Evolutionary conservation across 2,113 vertebrate species (phyloP), one percentile per base, ranked within the genome.

Genomic region (Callipepla squamata): DNA sequence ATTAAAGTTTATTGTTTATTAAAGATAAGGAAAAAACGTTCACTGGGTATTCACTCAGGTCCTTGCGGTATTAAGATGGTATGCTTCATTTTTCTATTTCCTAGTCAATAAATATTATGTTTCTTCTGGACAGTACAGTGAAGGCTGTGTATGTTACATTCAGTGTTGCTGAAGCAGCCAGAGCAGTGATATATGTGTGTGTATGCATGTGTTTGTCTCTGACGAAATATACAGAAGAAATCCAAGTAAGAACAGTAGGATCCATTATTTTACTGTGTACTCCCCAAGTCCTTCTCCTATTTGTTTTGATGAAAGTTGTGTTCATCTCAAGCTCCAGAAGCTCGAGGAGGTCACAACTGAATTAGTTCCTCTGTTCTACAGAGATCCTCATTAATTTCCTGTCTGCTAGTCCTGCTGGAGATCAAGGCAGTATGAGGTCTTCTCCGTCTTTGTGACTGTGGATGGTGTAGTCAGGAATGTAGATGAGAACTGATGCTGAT

Each of bases 1-100:
- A 73, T 75, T 95, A 85, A 77, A 76, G 47, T n/a, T 94, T 53
- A 74, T 76, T 90, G 47, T n/a, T 94, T 57, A 74, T 76, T 90
- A 68, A 91, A 85, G n/a, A 42, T 28, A 73, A 58, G 9, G 30
- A 59, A 70, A 58, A 62, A 74, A 80, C 17, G 65, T 80, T 70
- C 65, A 77, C 13, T 85, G 59, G 42, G 26, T 69, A 77, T 77
- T 66, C 23, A 92, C 42, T 70, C 10, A 47, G 21, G 47, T 63
- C 20, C 6, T 80, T 73, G 38, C 23, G 73, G 45, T 45, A 76
- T 66, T 76, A 62, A 32, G 53, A 58, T 70, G 23, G 19, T 55
- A 16, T 28, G 32, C 6, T 76, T 95, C 34, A 44, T 28, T 80
- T 95, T 91, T 93, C 53, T 2, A 0, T 82, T 87, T 92, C 76